Base-by-base conservation (phyloP, 1,140 invertebrate species). In the Chlorops oryzae region DNA sequence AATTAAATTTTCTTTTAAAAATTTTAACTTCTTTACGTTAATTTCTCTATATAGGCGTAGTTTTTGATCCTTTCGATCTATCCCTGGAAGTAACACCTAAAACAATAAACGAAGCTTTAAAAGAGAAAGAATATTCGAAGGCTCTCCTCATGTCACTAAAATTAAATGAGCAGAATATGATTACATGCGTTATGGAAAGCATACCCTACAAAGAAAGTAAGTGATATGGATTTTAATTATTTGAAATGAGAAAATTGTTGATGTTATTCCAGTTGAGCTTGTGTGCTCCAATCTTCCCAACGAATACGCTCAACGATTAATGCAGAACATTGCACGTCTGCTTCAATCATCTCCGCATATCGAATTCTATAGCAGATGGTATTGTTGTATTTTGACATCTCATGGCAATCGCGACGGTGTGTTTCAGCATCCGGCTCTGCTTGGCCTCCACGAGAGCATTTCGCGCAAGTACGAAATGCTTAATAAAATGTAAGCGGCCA, bases 311-410 rank as follows among this genome's bases (percentile, higher is more conserved):
- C 82, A 88, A 55, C 81, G 85, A 48, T 62, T 92, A 20, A 68
- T 95, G 6, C 74, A 76, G 40, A 85, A 85, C 51, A 60, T 94
- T 20, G 81, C 84, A 0, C 74, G 75, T 15, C 77, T 84, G 45
- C 65, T 96, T 15, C 90, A 92, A 59, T 76, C 74, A 12, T 85
- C 87, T 2, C 76, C 79, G 3, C 92, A 96, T 65, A 65, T 96
- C 38, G 88, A 96, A 64, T 94, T 93, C 68, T 91, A 96, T 73
- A 67, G 94, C 1, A 68, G 79, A 22, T 98, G 92, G 93, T 75
- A 84, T 34, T 78, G 84, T 56, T 63, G 63, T 35, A 70, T 92
- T 3, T 62, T 94, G 24, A 81, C 78, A 5, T 64, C 65, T 24
- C 81, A 84, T 65, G 82, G 82, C 18, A 64, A 68, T 45, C 59